phyloP scores from a whole-genome alignment of 2,888 invertebrate species.

The Yponomeuta plumbellus region DNA sequence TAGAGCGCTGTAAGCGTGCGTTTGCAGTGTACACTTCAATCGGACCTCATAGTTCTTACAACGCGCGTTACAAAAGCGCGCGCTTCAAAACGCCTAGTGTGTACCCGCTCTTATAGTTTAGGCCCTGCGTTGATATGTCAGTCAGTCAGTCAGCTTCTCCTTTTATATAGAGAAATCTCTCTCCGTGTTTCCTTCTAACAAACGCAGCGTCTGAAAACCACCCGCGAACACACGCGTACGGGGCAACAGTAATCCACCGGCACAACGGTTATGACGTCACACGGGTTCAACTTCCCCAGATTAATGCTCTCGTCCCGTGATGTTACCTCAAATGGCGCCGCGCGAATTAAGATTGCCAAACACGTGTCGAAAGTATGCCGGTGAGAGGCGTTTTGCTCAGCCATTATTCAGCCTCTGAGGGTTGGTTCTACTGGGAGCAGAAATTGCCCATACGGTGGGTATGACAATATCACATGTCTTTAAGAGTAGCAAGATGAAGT shows the following conservation, averaged over 20 bases:
- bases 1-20: too few relatives aligned
- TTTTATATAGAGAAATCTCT: too few relatives aligned
- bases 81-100: too few relatives aligned
- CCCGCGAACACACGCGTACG: neutral
- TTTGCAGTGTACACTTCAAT: too few relatives aligned
- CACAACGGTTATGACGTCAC: slow-evolving; percentile 9
- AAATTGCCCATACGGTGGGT: too few relatives aligned
- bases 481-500: too few relatives aligned
- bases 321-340: slow-evolving; percentile 1
- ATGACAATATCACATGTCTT: too few relatives aligned
- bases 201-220: neutral
- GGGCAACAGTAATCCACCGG: neutral
- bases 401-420: neutral
- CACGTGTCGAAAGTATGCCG: slow-evolving; percentile 39
- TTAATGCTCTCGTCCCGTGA: slow-evolving; percentile 5
- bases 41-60: too few relatives aligned
- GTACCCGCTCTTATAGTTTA: too few relatives aligned
- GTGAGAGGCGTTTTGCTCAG: neutral
- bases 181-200: neutral
- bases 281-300: neutral
- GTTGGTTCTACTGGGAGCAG: neutral
- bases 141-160: too few relatives aligned
- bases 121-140: too few relatives aligned
- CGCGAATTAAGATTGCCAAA: slow-evolving; percentile 44
- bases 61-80: too few relatives aligned